These are phyloP conservation scores for Peribatodes rhomboidaria DNA, from an alignment of 2,888 invertebrate genomes.

Conservation along the genomic window DNA sequence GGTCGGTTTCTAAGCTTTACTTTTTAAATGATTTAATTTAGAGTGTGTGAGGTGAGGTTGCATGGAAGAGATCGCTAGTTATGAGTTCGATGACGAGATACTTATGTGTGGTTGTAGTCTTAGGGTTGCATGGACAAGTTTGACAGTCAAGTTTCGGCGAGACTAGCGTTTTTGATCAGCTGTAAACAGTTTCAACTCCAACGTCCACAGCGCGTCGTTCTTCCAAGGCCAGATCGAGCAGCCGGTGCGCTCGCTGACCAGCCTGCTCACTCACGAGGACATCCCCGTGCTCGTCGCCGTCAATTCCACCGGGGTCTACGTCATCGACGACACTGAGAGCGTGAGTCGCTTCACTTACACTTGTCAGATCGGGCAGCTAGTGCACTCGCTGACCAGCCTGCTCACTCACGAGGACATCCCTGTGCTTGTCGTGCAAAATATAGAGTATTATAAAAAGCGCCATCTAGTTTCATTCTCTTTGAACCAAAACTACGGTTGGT, in stretches of 20 bases:
- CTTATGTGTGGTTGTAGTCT: too few relatives aligned
- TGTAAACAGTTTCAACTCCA: neutral
- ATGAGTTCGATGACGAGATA: too few relatives aligned
- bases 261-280: slow-evolving; percentile 94
- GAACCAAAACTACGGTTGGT: too few relatives aligned
- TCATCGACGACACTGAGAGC: slow-evolving; percentile 94
- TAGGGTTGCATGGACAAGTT: too few relatives aligned
- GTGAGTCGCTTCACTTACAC: slow-evolving; percentile 87
- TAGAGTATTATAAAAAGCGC: too few relatives aligned
- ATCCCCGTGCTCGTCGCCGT: slow-evolving; percentile 96
- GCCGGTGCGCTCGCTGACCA: slow-evolving; percentile 94
- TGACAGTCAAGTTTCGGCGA: too few relatives aligned
- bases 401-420: slow-evolving; percentile 95
- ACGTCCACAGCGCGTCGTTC: slow-evolving; percentile 92
- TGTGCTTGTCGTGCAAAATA: slow-evolving; percentile 94
- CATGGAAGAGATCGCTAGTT: too few relatives aligned
- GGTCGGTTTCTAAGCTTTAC: too few relatives aligned
- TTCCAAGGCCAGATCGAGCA: slow-evolving; percentile 98
- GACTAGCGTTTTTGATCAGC: neutral
- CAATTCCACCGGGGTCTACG: slow-evolving; percentile 93
- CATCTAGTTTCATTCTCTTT: too few relatives aligned
- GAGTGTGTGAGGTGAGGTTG: too few relatives aligned
- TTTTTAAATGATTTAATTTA: too few relatives aligned
- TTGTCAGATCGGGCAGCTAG: slow-evolving; percentile 97
- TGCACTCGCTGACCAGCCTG: slow-evolving; percentile 93